Evolutionary conservation across 2,888 invertebrate genomes (phyloP).

Genomic region (Emmelina monodactyla): DNA sequence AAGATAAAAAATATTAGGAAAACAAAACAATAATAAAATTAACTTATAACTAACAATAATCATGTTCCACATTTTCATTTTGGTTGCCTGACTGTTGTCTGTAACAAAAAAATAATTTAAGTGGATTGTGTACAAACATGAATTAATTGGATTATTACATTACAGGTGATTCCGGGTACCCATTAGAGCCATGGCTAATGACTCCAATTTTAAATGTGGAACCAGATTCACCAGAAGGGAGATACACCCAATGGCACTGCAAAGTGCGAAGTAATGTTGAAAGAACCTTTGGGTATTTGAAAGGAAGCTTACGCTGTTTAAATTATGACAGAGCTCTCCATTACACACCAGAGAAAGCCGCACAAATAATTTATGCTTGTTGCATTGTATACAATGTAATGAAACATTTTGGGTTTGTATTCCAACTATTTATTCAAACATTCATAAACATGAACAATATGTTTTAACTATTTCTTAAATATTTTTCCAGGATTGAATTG

Average conservation of each 20-base stretch:
- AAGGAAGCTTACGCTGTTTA: conserved; percentile 8
- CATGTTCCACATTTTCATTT: no score
- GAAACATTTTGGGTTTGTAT: conserved; percentile 4
- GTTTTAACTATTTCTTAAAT: no score
- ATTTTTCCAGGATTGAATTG: no score
- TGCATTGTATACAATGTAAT: conserved; percentile 5
- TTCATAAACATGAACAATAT: no score
- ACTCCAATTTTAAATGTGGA: conserved; percentile 8
- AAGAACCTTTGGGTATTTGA: conserved; percentile 11
- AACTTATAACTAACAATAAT: no score
- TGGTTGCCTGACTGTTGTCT: no score
- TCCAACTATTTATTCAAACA: no score
- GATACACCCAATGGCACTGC: conserved; percentile 11
- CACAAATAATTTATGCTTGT: conserved; percentile 6
- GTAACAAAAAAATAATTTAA: no score
- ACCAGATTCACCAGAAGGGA: neutral
- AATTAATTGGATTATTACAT: no score
- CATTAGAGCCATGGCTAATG: conserved; percentile 11
- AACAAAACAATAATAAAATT: no score
- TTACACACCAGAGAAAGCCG: conserved; percentile 6
- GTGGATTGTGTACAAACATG: no score
- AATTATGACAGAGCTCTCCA: conserved; percentile 5
- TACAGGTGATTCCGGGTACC: conserved; percentile 11
- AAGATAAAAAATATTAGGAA: no score
- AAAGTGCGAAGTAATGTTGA: conserved; percentile 7